Evolutionary conservation across 1,140 invertebrate genomes (phyloP), one percentile per base, ranked within the genome.

Genomic region (Apolygus lucorum): DNA sequence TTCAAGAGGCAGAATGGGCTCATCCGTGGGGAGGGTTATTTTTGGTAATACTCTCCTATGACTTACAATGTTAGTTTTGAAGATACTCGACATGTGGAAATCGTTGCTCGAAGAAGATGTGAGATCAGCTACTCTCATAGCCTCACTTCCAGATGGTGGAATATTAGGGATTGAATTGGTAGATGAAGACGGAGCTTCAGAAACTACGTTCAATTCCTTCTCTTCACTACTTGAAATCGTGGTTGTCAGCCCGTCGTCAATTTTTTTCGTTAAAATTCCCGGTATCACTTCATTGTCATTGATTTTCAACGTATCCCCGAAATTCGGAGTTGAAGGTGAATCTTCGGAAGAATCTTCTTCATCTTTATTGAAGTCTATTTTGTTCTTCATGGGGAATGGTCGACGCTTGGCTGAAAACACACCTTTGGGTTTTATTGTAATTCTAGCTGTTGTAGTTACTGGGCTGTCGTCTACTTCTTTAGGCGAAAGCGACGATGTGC

Each of bases 1-100:
- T 74, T 83, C 82, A 59, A 83, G 81, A 0, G 82, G 82, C 8
- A 83, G 69, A n/a, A 81, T 81, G 0, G 81, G 80, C 68, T 82
- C 80, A n/a, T 82, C 81, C 0, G 81, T 80, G 1, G 77, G 76
- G 17, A 82, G 77, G 67, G 78, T 78, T 25, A 81, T 78, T 64
- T 79, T 77, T 0, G 76, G 70, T 24, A 77, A 73, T 0, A 76
- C 75, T 2, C 76, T 69, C 2, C 75, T 75, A 69, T 75, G 78
- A 0, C 71, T 68, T 0, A 79, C 76, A 0, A 79, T 79, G 0
- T 81, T 76, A 0, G 79, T 76, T 70, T 81, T 82, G 72, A 81
- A 80, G 73, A 79, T 77, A 1, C 80, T 80, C 0, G 79, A 79
- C 67, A 79, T 78, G 29, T 81, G 76, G 62, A 81, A 80, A 29